phyloP scores from a whole-genome alignment of 2,888 invertebrate species.

The Labia minor region DNA sequence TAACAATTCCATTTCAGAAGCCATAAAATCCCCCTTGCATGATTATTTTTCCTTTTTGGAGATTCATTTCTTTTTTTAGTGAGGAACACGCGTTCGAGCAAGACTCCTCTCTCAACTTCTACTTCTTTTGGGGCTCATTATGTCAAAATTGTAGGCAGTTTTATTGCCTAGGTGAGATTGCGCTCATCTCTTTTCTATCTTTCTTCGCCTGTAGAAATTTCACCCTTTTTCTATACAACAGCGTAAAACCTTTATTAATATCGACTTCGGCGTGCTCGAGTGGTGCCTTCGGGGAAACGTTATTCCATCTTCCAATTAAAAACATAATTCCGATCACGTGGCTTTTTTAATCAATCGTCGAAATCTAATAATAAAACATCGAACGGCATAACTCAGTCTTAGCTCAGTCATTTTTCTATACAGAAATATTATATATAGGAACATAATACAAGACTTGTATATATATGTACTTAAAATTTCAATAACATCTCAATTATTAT shows the following conservation, averaged over 20 bases:
- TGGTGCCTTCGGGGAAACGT: slow-evolving; percentile 1
- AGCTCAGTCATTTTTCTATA: too few species aligned
- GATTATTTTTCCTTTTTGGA: too few species aligned
- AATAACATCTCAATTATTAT: too few species aligned
- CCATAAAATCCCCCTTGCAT: too few species aligned
- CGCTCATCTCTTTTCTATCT: not conserved
- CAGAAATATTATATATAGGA: too few species aligned
- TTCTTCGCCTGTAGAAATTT: not conserved
- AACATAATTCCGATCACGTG: slow-evolving; percentile 13
- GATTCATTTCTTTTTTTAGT: too few species aligned
- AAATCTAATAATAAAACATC: not conserved
- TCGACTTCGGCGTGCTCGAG: not conserved
- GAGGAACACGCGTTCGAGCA: too few species aligned
- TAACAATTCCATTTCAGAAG: too few species aligned
- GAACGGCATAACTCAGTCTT: not conserved
- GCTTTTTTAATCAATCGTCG: not conserved
- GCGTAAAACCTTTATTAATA: slow-evolving; percentile 13
- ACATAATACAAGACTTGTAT: too few species aligned
- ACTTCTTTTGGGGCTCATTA: not conserved
- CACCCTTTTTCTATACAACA: not conserved
- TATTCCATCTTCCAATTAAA: slow-evolving; percentile 1
- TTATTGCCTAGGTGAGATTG: not conserved
- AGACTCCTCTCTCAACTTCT: too few species aligned
- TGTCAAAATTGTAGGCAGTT: not conserved
- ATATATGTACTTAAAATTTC: too few species aligned